Conservation (phyloP, 2,113 vertebrate genomes). For the Catharus minimus region DNA sequence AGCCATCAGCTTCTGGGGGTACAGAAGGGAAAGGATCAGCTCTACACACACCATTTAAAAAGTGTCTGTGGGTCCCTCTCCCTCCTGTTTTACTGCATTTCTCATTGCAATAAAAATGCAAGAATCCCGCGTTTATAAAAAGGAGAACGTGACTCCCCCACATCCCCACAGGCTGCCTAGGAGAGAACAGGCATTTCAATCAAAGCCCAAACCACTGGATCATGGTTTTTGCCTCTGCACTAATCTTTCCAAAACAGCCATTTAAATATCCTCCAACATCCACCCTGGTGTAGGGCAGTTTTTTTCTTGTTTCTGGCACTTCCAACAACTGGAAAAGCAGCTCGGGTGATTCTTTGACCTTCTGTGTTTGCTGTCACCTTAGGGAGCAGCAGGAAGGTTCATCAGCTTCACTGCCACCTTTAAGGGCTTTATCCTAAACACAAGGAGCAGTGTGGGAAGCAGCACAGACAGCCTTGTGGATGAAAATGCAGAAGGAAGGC, state of each 20-base stretch:
- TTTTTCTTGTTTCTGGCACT: not conserved
- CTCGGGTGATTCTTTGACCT: not conserved
- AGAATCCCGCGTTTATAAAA: not conserved
- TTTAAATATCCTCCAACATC: not conserved
- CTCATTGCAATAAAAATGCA: not conserved
- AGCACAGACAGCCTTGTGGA: not conserved
- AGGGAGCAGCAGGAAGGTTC: not conserved
- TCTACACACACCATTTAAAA: not conserved
- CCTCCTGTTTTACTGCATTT: not conserved
- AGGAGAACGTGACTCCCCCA: not conserved
- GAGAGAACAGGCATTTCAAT: not conserved
- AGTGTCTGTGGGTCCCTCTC: not conserved
- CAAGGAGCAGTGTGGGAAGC: not conserved
- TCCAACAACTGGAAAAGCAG: not conserved
- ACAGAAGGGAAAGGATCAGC: not conserved
- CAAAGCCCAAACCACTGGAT: not conserved
- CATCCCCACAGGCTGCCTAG: not conserved
- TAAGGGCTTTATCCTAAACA: not conserved
- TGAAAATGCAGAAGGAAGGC: not conserved
- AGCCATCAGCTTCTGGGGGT: constrained; percentile 77
- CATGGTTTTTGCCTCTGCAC: not conserved
- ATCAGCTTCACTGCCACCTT: not conserved
- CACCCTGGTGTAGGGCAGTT: not conserved
- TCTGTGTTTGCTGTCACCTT: not conserved
- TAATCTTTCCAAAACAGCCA: not conserved